Evolutionary conservation across 2,797 vertebrate species (phyloP).

Genomic region (Acanthis flammea): DNA sequence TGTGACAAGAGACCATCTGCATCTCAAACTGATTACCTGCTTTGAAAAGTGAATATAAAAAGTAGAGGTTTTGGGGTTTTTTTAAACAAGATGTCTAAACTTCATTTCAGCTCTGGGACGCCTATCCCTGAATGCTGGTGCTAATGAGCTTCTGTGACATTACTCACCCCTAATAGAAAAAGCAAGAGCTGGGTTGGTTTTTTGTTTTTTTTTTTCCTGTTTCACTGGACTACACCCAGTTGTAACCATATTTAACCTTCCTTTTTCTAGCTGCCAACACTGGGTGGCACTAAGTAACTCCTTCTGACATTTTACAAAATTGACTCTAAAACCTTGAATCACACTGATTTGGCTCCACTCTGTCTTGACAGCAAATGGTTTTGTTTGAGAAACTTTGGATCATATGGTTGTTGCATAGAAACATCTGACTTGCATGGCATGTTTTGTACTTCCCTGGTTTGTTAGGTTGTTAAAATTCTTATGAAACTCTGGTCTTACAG

Average conservation of each 20-base stretch:
- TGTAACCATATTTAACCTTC: conserved; percentile 47
- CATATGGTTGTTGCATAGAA: conserved; percentile 19
- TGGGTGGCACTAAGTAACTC: conserved; percentile 70
- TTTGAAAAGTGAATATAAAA: background rate
- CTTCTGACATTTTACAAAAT: conserved; percentile 17
- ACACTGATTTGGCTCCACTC: background rate
- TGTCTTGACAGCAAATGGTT: conserved; percentile 6
- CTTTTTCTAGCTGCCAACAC: conserved; percentile 60
- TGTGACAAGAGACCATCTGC: background rate
- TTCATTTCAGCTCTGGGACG: background rate
- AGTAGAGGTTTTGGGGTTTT: background rate
- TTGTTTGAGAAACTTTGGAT: conserved; percentile 18
- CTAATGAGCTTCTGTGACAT: background rate
- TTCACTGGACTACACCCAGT: background rate
- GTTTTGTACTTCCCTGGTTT: background rate
- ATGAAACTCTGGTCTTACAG: background rate
- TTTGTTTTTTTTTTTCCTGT: background rate
- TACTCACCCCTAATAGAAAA: background rate
- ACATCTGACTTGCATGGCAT: background rate
- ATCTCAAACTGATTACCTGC: background rate
- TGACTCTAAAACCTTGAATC: background rate
- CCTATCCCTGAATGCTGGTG: background rate
- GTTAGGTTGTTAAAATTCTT: background rate
- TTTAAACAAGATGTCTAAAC: background rate
- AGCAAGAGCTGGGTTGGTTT: background rate